Conservation (phyloP, 2,797 vertebrate genomes). For the Huso huso region DNA sequence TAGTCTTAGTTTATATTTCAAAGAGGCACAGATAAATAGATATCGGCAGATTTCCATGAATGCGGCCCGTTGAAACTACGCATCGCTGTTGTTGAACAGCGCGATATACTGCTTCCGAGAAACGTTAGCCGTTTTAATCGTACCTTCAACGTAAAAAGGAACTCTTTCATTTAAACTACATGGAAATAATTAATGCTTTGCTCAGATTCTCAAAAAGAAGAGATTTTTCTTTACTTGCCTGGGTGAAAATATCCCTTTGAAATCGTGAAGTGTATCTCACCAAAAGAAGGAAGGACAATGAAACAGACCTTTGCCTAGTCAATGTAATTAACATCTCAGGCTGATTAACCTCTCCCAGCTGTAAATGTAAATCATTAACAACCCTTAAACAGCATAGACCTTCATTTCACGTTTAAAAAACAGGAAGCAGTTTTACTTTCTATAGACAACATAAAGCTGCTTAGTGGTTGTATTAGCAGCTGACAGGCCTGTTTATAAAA, state of each 20-base stretch:
- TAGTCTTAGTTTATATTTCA: too few relatives aligned
- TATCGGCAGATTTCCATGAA: too few relatives aligned
- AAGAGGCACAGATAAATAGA: too few relatives aligned
- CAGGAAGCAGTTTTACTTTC: background rate
- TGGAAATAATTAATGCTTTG: too few relatives aligned
- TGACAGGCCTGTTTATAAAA: background rate
- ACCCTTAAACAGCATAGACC: constrained; percentile 13
- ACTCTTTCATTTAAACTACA: too few relatives aligned
- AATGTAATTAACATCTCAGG: constrained; percentile 14
- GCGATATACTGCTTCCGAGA: too few relatives aligned
- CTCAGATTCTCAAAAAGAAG: background rate
- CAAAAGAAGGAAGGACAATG: constrained; percentile 17
- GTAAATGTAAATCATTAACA: constrained; percentile 70
- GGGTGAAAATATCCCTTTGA: background rate
- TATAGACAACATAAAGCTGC: constrained; percentile 18
- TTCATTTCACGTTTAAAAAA: constrained; percentile 14
- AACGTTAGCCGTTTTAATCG: too few relatives aligned
- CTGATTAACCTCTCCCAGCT: constrained; percentile 29
- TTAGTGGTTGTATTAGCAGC: constrained; percentile 11
- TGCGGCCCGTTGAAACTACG: too few relatives aligned
- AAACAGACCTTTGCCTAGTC: constrained; percentile 54
- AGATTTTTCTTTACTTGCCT: constrained; percentile 31
- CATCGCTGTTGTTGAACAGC: too few relatives aligned
- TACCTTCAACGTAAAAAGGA: too few relatives aligned
- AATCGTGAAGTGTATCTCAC: constrained; percentile 19